Evolutionary conservation across 2,113 vertebrate species (phyloP), one percentile per base, ranked within the genome.

Genomic region (Progne subis): DNA sequence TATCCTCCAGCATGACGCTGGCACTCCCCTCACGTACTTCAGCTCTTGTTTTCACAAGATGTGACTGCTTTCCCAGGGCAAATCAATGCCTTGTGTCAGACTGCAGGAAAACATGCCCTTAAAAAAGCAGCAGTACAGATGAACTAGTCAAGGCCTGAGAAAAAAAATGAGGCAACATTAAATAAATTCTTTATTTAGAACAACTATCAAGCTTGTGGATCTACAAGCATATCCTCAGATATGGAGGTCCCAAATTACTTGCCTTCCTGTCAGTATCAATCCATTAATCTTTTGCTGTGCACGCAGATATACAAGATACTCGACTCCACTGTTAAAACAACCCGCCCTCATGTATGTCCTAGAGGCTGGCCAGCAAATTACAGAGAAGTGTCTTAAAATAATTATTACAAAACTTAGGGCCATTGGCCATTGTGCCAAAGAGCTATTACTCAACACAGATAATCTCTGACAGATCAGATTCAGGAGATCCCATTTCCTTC

Each of bases 21-120:
- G 43, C 21, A 24, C 31, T 31, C 6, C 34, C 25, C 44, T 12
- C 5, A 0, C 1, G 0, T 24, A 21, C 43, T n/a, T 64, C 46
- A 69, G 50, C 61, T 59, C 78, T 47, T 68, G 11, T 18, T 79
- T 64, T 37, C 52, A 24, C 59, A 82, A 79, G 49, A 76, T 18
- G n/a, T 19, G 15, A 72, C 39, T 29, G 21, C 70, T 37, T 87
- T 76, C 78, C 50, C n/a, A 46, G 67, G 63, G 70, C 55, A 69
- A 76, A 93, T 20, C 1, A 1, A 81, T 46, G 67, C 37, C 37
- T 76, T 37, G 52, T 3, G 0, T 41, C 39, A 84, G 74, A 28
- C 44, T 47, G 46, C 82, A 82, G 67, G 69, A 55, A 76, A 93
- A 82, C 9, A 28, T 10, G 57, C 17, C 74, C 41, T 63, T 59